These are phyloP conservation scores for Synanthedon vespiformis DNA, from an alignment of 2,888 invertebrate genomes.

Conservation along the genomic window DNA sequence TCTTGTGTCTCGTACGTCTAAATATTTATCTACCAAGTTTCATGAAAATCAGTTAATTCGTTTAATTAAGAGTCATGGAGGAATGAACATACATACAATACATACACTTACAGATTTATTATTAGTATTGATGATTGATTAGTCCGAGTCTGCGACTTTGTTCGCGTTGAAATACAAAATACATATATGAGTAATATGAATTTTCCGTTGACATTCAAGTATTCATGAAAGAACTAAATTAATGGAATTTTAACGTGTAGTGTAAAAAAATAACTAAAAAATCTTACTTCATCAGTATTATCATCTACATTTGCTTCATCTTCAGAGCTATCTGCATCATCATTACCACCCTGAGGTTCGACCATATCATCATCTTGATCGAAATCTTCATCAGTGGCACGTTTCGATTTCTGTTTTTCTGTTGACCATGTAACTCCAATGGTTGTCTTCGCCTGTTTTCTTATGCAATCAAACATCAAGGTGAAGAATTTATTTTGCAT, in stretches of 20 bases:
- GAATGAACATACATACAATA: too few relatives aligned
- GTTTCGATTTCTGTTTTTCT: conserved; percentile 42
- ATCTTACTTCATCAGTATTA: conserved; percentile 50
- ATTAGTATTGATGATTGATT: too few relatives aligned
- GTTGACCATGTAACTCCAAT: conserved; percentile 62
- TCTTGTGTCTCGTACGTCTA: too few relatives aligned
- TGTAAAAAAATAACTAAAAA: conserved; percentile 1
- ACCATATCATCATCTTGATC: conserved; percentile 55
- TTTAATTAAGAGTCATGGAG: too few relatives aligned
- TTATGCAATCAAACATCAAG: conserved; percentile 74
- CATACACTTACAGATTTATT: too few relatives aligned
- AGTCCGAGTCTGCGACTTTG: too few relatives aligned
- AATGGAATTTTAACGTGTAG: background rate
- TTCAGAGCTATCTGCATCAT: conserved; percentile 69
- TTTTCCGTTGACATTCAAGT: too few relatives aligned
- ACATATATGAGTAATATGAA: too few relatives aligned
- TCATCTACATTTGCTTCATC: conserved; percentile 73
- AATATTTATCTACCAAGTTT: too few relatives aligned
- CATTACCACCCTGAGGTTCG: conserved; percentile 20
- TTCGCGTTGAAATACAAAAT: too few relatives aligned
- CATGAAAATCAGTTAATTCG: too few relatives aligned
- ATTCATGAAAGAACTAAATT: too few relatives aligned
- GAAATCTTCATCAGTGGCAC: conserved; percentile 35
- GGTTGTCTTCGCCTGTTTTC: conserved; percentile 68
- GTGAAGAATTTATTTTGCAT: conserved; percentile 80